A percentile compares a stretch with the other conserved stretches of the same genome.
Evolutionary conservation across 2,113 vertebrate genomes (phyloP).

Genomic region (Gallinago undulata): DNA sequence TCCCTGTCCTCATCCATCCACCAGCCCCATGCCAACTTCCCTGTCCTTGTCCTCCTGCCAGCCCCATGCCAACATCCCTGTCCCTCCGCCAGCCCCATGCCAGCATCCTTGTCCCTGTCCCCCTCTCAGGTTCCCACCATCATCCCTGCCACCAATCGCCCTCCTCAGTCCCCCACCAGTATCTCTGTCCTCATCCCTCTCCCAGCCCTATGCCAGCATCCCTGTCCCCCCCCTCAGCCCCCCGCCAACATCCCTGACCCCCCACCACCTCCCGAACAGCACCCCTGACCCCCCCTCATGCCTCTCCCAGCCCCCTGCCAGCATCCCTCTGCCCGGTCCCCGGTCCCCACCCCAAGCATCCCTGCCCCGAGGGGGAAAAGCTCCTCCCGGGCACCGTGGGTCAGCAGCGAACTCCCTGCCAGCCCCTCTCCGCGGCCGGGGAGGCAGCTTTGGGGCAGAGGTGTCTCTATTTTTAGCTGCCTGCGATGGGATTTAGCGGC

Average conservation of each 20-base stretch:
- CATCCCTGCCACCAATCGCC: too few relatives aligned
- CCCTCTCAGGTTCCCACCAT: too few relatives aligned
- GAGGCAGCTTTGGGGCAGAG: conserved; percentile 57
- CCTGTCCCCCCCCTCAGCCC: neutral
- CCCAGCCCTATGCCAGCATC: neutral
- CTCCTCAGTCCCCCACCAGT: too few relatives aligned
- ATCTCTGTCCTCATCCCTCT: too few relatives aligned
- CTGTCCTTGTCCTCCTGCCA: neutral
- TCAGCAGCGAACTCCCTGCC: neutral
- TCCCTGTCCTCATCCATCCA: too few relatives aligned
- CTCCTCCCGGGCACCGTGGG: neutral
- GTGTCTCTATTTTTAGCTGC: conserved; percentile 54
- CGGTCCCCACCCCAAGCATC: neutral
- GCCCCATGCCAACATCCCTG: too few relatives aligned
- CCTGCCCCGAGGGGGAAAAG: neutral
- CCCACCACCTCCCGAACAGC: neutral
- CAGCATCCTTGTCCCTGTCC: too few relatives aligned
- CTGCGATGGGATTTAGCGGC: conserved; percentile 41
- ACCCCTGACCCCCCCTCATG: too few relatives aligned
- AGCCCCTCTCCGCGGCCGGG: neutral
- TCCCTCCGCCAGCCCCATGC: neutral
- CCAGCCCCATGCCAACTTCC: neutral
- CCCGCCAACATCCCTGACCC: too few relatives aligned
- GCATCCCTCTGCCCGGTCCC: neutral
- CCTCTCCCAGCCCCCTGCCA: neutral